Conservation (phyloP, 2,888 invertebrate genomes). For the Lepeophtheirus nordmannii region DNA sequence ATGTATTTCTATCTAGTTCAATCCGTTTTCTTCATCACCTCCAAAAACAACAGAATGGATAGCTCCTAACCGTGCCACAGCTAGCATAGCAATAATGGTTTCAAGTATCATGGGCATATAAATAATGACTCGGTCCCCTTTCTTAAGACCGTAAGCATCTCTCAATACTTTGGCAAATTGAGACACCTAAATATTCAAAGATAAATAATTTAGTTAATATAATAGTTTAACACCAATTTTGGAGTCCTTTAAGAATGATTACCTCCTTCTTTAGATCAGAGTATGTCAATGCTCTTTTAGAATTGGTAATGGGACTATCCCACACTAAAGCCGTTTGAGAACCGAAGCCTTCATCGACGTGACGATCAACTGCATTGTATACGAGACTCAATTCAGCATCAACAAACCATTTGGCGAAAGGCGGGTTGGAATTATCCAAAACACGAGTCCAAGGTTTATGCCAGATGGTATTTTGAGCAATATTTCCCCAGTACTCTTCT, state of each 20-base stretch:
- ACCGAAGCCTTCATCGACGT: slow-evolving; percentile 62
- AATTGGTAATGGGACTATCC: slow-evolving; percentile 72
- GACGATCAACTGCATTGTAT: slow-evolving; percentile 79
- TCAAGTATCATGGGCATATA: slow-evolving; percentile 92
- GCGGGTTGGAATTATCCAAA: slow-evolving; percentile 59
- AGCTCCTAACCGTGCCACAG: slow-evolving; percentile 69
- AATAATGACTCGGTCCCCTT: slow-evolving; percentile 71
- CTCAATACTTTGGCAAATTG: slow-evolving; percentile 61
- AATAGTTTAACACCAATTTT: no score
- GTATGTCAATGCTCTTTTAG: slow-evolving; percentile 60
- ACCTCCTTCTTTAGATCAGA: slow-evolving; percentile 63
- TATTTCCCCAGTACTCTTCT: slow-evolving; percentile 68
- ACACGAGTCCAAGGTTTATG: slow-evolving; percentile 67
- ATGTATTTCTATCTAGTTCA: background rate
- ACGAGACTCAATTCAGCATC: slow-evolving; percentile 84
- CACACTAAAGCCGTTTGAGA: slow-evolving; percentile 66
- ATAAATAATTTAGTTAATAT: no score
- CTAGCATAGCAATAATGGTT: slow-evolving; percentile 72
- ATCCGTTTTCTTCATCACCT: slow-evolving; percentile 37
- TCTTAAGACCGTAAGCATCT: slow-evolving; percentile 51
- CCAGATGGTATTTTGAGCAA: slow-evolving; percentile 61
- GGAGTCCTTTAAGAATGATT: slow-evolving; percentile 17
- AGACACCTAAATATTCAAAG: slow-evolving; percentile 43
- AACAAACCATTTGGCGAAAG: slow-evolving; percentile 80
- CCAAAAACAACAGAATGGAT: slow-evolving; percentile 91